These are phyloP conservation scores for Rhinogobio ventralis DNA, from an alignment of 2,797 vertebrate genomes.

Conservation along the genomic window DNA sequence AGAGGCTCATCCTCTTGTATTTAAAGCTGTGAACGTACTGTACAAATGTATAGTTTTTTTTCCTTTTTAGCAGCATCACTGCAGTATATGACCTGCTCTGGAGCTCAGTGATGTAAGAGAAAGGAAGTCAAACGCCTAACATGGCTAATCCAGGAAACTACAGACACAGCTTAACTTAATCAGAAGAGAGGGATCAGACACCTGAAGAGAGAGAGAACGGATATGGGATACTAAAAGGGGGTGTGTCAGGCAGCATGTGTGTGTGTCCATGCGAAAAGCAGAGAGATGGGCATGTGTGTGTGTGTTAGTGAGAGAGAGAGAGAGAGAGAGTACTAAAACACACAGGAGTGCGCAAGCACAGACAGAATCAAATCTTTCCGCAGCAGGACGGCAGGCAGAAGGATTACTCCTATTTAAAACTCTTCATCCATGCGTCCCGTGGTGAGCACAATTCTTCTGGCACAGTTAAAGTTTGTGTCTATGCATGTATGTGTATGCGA, in stretches of 20 bases:
- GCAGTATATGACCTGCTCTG: constrained; percentile 6
- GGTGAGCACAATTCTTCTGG: constrained; percentile 56
- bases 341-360: constrained; percentile 46
- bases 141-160: constrained; percentile 51
- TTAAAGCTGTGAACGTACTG: not conserved
- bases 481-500: not conserved
- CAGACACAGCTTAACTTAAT: constrained; percentile 43
- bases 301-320: constrained; percentile 2
- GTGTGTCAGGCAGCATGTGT: constrained; percentile 40
- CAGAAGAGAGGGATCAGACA: constrained; percentile 41
- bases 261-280: constrained; percentile 43
- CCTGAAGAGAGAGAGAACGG: constrained; percentile 28
- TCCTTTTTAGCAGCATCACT: not conserved
- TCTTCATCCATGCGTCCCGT: constrained; percentile 51
- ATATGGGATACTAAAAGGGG: constrained; percentile 51
- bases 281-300: constrained; percentile 33
- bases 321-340: constrained; percentile 47
- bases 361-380: constrained; percentile 55
- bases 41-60: not conserved
- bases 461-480: constrained; percentile 31
- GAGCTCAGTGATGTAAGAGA: constrained; percentile 40
- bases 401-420: constrained; percentile 60
- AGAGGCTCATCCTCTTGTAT: not conserved
- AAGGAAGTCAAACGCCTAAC: constrained; percentile 47
- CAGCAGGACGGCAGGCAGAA: constrained; percentile 44